A percentile compares a stretch with the other conserved stretches of the same genome.
Conservation (phyloP, 2,113 vertebrate species). For the Pteropus alecto region DNA sequence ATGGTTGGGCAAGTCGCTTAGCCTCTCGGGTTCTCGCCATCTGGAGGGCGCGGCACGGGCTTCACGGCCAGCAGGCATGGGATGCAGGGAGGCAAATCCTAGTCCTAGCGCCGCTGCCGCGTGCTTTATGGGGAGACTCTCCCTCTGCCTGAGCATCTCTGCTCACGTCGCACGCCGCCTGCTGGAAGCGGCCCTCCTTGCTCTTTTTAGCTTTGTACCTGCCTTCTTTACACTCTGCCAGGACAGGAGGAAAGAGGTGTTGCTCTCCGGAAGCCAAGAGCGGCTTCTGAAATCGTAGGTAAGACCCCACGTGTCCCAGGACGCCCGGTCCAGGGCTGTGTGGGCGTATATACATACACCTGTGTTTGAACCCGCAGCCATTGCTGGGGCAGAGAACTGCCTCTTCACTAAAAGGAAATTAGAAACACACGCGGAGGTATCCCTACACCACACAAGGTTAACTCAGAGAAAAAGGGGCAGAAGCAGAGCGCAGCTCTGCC, state of each 20-base stretch:
- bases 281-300: not conserved
- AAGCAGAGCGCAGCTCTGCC: accelerated
- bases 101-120: not conserved
- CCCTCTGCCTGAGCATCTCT: not conserved
- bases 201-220: not conserved
- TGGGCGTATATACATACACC: accelerated
- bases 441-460: too few species aligned
- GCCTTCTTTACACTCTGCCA: not conserved
- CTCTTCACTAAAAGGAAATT: not conserved
- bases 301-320: accelerated
- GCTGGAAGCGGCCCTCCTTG: not conserved
- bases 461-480: not conserved
- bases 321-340: not conserved
- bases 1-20: not conserved
- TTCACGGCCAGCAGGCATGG: accelerated
- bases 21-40: not conserved
- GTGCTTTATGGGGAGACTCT: not conserved
- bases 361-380: not conserved
- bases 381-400: accelerated
- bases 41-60: accelerated
- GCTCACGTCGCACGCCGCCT: not conserved
- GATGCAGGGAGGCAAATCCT: not conserved
- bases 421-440: accelerated
- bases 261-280: not conserved
- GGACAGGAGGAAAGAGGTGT: too few species aligned